These are phyloP conservation scores for Drosophila paracracens DNA, from an alignment of 2,888 invertebrate species.

Conservation along the genomic window DNA sequence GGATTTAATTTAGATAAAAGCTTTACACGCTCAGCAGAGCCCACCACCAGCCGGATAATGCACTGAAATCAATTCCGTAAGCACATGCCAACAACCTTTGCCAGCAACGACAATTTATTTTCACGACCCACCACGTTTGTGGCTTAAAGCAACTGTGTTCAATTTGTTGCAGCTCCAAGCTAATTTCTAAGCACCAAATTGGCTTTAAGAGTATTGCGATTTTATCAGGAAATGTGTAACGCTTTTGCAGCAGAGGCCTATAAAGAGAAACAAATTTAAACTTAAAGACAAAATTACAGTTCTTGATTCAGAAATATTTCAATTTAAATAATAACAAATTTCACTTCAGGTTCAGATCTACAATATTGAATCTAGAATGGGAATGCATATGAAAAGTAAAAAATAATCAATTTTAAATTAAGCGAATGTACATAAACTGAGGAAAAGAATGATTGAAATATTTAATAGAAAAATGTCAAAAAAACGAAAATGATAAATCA, in stretches of 20 bases:
- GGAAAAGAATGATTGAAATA: too few species aligned
- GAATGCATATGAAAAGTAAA: too few species aligned
- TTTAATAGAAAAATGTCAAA: too few species aligned
- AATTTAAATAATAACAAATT: background rate
- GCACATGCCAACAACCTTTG: slow-evolving; percentile 66
- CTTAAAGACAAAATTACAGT: background rate
- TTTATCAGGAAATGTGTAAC: background rate
- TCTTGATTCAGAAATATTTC: background rate
- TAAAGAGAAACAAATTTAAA: background rate
- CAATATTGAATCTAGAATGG: background rate
- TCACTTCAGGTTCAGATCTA: background rate
- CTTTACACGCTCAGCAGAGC: slow-evolving; percentile 40
- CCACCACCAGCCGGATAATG: slow-evolving; percentile 46
- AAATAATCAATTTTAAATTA: too few species aligned
- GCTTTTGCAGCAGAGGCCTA: background rate
- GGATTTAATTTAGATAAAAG: slow-evolving; percentile 82
- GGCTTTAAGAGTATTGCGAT: background rate
- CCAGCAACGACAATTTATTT: slow-evolving; percentile 71
- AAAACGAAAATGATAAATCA: background rate
- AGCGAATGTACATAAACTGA: too few species aligned
- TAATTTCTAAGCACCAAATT: slow-evolving; percentile 40
- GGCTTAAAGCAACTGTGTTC: slow-evolving; percentile 18
- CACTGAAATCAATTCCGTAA: slow-evolving; percentile 75
- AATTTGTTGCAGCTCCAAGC: slow-evolving; percentile 18
- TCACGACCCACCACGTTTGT: slow-evolving; percentile 49